Base-by-base conservation (phyloP, 2,797 vertebrate genomes). In the Diplodus sargus region DNA sequence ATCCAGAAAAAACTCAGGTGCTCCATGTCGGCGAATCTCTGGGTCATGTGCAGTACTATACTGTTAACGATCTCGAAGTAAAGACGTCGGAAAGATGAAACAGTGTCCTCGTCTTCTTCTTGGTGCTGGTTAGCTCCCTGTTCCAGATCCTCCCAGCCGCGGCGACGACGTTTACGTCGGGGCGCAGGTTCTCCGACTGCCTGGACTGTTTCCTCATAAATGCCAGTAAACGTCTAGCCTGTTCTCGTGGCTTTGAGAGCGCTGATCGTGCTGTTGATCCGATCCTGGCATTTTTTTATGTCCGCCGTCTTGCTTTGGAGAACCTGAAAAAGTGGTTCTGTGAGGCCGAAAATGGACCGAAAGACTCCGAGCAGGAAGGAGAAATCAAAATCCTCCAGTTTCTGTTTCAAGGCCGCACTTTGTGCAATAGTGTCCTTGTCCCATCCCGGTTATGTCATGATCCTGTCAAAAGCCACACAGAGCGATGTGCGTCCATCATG, bases 11-110 rank as follows among this genome's bases (percentile, higher is more conserved):
- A 54, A n/a, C n/a, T n/a, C n/a, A n/a, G n/a, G n/a, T n/a, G n/a
- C 49, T 67, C 51, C 63, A 52, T 66, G n/a, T 66, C 48, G 30
- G 49, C n/a, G 23, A 43, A 67, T 54, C 65, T 54, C 17, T 54
- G 52, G n/a, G 51, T 68, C 52, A 68, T 56, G 34, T 54, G 65
- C n/a, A 54, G 4, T 54, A 68, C 51, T 22, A 56, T 43, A 43
- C 34, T 43, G 15, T 68, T 51, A 42, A 68, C 49, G 42, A 68
- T 42, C 52, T 68, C n/a, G 34, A 68, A 68, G 34, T 42, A 68
- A 43, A 45, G 65, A 56, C 1, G 65, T 56, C 34, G 2, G 52
- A 23, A 54, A 39, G 57, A 59, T 59, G 10, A 17, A 17, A 34
- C 30, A 39, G 30, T 39, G 17, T n/a, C 30, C 57, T 59, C 18